Evolutionary conservation across 1,140 invertebrate genomes (phyloP), one percentile per base, ranked within the genome.

Genomic region (Contarinia nasturtii): DNA sequence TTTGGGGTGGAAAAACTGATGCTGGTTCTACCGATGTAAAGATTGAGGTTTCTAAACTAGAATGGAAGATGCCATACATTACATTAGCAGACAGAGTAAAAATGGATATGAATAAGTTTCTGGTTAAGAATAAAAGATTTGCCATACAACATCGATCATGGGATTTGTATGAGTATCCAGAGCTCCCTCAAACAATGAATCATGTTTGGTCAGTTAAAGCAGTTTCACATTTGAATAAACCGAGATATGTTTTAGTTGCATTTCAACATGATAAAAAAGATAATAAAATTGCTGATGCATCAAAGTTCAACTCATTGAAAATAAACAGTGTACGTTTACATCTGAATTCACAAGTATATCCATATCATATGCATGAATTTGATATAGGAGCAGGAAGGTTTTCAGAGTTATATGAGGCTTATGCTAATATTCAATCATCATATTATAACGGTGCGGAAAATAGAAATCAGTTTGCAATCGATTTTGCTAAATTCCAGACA

Each of bases 111-210:
- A 43, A 57, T 5, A 56, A 56, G 43, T 47, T 46, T 34, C 52
- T 58, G 44, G 50, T 53, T 45, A 56, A 46, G 43, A 52, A 56
- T 47, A 55, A 18, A 43, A 18, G n/a, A 43, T 18, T 43, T 41
- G 17, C 43, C 15, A 56, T 64, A 11, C 50, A 56, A 44, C 64
- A 60, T 50, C 53, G 59, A 22, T 51, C 49, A 1, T 63, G 63
- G 61, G 56, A 64, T 48, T 40, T 64, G 12, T 59, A 62, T 51
- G 57, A 65, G 46, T 62, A 62, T 58, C 57, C 59, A 33, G 12
- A 51, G 7, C 44, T 66, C n/a, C 56, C 62, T n/a, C 27, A 38
- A 20, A 53, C 55, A 1, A 49, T 47, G 12, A 53, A 55, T 42
- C 53, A 55, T 49, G 42, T 51, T 3, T 63, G 61, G 59, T 46